Conservation (phyloP, 2,888 invertebrate genomes). For the Cantharis lateralis region DNA sequence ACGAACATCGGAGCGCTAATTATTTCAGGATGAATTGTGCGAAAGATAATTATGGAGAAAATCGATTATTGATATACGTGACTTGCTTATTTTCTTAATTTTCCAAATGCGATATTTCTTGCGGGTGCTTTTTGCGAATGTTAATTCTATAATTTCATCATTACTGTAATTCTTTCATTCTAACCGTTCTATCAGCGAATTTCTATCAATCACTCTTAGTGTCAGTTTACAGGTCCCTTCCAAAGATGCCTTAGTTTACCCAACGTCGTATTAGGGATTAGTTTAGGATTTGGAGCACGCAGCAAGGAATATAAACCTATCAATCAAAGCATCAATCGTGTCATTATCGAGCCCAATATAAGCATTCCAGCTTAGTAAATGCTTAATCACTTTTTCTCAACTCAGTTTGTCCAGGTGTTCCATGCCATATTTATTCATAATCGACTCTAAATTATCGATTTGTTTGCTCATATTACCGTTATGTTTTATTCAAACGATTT, state of each 20-base stretch:
- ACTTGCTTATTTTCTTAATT: constrained; percentile 32
- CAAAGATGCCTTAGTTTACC: constrained; percentile 35
- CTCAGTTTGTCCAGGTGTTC: constrained; percentile 9
- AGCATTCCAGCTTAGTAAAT: constrained; percentile 16
- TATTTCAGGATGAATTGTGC: neutral
- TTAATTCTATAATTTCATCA: constrained; percentile 47
- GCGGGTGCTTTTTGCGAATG: neutral
- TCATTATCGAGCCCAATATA: constrained; percentile 37
- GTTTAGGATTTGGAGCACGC: constrained; percentile 45
- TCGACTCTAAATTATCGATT: constrained; percentile 20
- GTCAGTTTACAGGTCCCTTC: constrained; percentile 47
- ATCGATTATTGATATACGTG: constrained; percentile 36
- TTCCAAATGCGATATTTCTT: neutral
- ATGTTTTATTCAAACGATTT: too few relatives aligned
- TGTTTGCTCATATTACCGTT: neutral
- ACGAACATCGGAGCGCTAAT: neutral
- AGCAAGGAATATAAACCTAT: constrained; percentile 53
- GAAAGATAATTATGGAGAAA: constrained; percentile 33
- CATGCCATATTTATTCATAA: constrained; percentile 10
- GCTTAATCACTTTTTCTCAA: constrained; percentile 14
- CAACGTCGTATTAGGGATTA: constrained; percentile 46
- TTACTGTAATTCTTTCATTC: constrained; percentile 51
- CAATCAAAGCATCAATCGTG: constrained; percentile 48
- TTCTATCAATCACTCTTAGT: constrained; percentile 57
- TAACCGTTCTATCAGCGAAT: constrained; percentile 42